Evolutionary conservation across 1,140 invertebrate genomes (phyloP), one percentile per base, ranked within the genome.

Genomic region (Pogonognathellus flavescens): DNA sequence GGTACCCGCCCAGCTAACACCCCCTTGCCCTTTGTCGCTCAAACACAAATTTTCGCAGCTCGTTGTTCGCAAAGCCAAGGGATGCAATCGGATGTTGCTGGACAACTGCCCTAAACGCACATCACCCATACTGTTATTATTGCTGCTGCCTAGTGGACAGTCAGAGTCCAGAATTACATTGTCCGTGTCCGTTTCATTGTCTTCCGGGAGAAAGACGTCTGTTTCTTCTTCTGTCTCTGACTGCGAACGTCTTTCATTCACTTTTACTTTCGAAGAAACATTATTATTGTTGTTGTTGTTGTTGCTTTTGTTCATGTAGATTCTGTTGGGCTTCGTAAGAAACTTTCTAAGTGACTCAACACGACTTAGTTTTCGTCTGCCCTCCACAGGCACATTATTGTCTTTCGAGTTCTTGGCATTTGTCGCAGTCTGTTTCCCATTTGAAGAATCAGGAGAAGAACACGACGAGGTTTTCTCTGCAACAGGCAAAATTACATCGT

Each of bases 301-400:
- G 20, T 18, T 81, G 7, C n/a, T 49, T 72, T 80, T 70, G 18
- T 60, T 25, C 25, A 14, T 14, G 31, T 72, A 66, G 16, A 86
- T 85, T 52, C 87, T 22, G 20, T 85, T 87, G 5, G 83, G 59
- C 83, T 87, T 88, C 11, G 81, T 80, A 6, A 88, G 80, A 22
- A 93, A 88, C 87, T 93, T 92, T 87, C 93, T 89, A 49, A 93
- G 87, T 0, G 92, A 93, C 89, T 93, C 93, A 7, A 93, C 92
- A 41, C 93, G 90, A 11, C 92, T 92, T 10, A 93, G 90, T 89
- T 92, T 91, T 88, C 92, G 91, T 18, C 86, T 84, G 16, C 87
- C 89, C 89, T 31, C 90, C 91, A 16, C 89, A 87, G 60, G 11
- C 31, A 41, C 31, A 41, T 41, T 41, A 41, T 41, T 41, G 31